phyloP scores from a whole-genome alignment of 2,113 vertebrate genomes.

The Notiomystis cincta region DNA sequence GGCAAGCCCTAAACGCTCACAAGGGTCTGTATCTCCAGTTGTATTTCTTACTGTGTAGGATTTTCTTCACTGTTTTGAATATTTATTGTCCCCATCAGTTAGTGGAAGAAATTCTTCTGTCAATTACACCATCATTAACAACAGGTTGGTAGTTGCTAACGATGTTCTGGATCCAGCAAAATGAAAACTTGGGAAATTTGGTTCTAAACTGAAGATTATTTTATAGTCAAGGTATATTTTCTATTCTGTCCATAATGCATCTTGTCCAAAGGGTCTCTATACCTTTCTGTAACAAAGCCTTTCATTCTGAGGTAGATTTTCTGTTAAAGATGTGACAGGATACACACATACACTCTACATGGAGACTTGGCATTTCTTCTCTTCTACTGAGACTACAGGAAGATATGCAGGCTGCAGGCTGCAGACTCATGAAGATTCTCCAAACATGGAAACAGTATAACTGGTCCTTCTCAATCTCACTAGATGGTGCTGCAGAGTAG shows the following conservation, averaged over 20 bases:
- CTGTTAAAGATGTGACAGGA: background rate
- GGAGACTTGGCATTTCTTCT: background rate
- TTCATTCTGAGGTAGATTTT: background rate
- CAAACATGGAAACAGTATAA: background rate
- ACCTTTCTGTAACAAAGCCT: background rate
- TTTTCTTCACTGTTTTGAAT: background rate
- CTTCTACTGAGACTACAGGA: background rate
- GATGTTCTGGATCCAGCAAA: background rate
- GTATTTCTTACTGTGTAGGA: background rate
- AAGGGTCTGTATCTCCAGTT: background rate
- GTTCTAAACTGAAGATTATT: background rate
- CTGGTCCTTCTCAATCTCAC: background rate
- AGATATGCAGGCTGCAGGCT: background rate
- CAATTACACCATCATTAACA: background rate
- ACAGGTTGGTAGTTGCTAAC: background rate
- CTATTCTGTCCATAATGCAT: background rate
- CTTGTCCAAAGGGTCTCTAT: background rate
- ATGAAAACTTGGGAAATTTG: background rate
- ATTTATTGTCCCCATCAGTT: background rate
- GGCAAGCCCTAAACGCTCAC: background rate
- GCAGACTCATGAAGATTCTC: background rate
- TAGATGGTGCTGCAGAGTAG: constrained; percentile 52
- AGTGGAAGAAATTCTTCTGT: background rate
- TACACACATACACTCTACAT: background rate
- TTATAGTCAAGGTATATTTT: background rate